These are phyloP conservation scores for Platynereis dumerilii DNA, from an alignment of 2,888 invertebrate species.

Conservation along the genomic window DNA sequence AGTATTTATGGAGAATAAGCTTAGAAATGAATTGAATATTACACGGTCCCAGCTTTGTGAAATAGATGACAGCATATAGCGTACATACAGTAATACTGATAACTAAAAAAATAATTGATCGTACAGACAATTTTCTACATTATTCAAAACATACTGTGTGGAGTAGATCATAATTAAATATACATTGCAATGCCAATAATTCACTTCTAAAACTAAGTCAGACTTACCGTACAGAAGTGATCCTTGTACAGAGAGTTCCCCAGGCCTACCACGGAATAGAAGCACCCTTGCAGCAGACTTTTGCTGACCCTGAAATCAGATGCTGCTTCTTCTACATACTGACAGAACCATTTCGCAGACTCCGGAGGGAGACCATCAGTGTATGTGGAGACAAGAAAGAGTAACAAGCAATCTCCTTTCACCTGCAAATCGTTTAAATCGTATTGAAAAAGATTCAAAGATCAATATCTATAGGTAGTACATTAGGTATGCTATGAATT, in stretches of 20 bases:
- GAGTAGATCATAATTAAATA: too few relatives aligned
- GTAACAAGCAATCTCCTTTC: background rate
- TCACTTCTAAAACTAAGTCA: too few relatives aligned
- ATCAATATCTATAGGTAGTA: background rate
- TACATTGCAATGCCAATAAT: too few relatives aligned
- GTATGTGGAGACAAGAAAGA: background rate
- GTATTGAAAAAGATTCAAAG: background rate
- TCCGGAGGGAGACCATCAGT: background rate
- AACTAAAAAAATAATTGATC: too few relatives aligned
- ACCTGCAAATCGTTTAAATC: background rate
- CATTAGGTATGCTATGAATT: background rate
- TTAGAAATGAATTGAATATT: too few relatives aligned
- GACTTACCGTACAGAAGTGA: slow-evolving; percentile 2
- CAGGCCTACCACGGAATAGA: slow-evolving; percentile 67
- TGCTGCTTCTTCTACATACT: slow-evolving; percentile 67
- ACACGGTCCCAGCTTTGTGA: too few relatives aligned
- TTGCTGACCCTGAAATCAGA: slow-evolving; percentile 68
- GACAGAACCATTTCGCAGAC: slow-evolving; percentile 64
- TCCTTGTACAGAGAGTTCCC: slow-evolving; percentile 67
- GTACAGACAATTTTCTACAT: too few relatives aligned
- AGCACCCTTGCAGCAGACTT: slow-evolving; percentile 62
- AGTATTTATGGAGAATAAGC: too few relatives aligned
- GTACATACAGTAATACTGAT: too few relatives aligned
- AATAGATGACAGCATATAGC: too few relatives aligned
- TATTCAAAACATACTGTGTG: too few relatives aligned